Conservation (phyloP, 2,797 vertebrate species). For the Eulemur albifrons region DNA sequence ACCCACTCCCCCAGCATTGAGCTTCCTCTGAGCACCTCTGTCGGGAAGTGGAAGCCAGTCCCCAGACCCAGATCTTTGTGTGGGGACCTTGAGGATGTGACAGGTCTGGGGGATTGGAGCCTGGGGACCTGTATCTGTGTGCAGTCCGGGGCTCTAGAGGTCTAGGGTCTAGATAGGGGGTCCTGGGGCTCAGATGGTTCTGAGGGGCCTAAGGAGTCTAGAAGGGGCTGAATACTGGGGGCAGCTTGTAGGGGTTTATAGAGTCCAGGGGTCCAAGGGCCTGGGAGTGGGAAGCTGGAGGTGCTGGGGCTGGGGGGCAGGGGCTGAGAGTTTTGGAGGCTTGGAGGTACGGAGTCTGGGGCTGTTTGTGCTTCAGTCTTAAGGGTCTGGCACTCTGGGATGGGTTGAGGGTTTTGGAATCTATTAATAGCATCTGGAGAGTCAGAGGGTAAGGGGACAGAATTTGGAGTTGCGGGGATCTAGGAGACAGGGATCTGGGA, state of each 20-base stretch:
- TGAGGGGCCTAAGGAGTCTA: background rate
- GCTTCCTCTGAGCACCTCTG: too few species aligned
- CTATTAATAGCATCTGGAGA: background rate
- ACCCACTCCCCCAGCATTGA: rapidly evolving
- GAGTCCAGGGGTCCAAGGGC: background rate
- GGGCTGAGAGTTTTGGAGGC: background rate
- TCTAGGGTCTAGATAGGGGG: background rate
- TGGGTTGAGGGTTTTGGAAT: background rate
- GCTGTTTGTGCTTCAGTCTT: background rate
- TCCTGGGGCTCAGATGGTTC: background rate
- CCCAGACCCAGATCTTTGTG: background rate
- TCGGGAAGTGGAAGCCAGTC: too few species aligned
- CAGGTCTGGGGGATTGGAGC: background rate
- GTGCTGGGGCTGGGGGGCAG: background rate
- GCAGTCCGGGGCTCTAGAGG: background rate
- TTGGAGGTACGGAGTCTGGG: background rate
- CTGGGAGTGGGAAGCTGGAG: background rate
- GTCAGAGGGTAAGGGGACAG: background rate
- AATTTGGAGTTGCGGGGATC: background rate
- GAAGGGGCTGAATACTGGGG: background rate
- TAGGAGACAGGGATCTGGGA: background rate
- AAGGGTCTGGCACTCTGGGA: background rate
- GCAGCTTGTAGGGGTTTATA: background rate
- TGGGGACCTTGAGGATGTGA: background rate
- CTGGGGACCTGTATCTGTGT: background rate